A percentile compares a stretch with the other conserved stretches of the same genome.
Conservation (phyloP, 23 tunicate genomes). For the Oikopleura dioica region DNA sequence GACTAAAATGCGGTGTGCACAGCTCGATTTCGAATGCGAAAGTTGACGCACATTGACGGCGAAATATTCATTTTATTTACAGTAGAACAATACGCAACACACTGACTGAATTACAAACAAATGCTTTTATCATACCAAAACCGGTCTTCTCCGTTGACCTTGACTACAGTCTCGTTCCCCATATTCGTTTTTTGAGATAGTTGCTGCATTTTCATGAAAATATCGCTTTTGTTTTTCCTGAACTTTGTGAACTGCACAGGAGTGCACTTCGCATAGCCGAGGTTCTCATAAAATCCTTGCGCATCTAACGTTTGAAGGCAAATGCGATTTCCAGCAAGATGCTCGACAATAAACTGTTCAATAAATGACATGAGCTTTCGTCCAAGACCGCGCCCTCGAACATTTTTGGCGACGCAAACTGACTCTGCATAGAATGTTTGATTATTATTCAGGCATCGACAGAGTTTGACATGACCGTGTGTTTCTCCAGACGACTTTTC, state of each 20-base stretch:
- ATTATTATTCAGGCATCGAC: background rate
- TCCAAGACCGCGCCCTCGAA: background rate
- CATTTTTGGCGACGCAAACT: background rate
- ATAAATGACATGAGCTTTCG: background rate
- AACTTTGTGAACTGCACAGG: background rate
- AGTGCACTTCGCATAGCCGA: background rate
- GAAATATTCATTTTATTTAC: too few relatives aligned
- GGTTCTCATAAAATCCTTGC: background rate
- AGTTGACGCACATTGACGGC: too few relatives aligned
- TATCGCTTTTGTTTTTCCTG: background rate
- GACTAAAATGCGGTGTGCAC: too few relatives aligned
- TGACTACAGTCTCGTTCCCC: too few relatives aligned
- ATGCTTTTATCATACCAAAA: too few relatives aligned
- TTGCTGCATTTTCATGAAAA: background rate
- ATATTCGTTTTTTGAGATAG: background rate
- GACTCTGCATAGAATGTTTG: background rate
- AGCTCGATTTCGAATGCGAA: too few relatives aligned
- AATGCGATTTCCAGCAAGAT: background rate
- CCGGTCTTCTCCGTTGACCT: too few relatives aligned
- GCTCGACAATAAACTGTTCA: background rate
- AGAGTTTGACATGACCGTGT: background rate
- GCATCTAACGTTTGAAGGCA: background rate
- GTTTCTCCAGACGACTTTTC: background rate
- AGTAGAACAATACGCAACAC: too few relatives aligned
- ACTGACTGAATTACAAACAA: too few relatives aligned